These are phyloP conservation scores for Pocillopora verrucosa DNA, from an alignment of 64 coral and sea anemone genomes.

Conservation along the genomic window DNA sequence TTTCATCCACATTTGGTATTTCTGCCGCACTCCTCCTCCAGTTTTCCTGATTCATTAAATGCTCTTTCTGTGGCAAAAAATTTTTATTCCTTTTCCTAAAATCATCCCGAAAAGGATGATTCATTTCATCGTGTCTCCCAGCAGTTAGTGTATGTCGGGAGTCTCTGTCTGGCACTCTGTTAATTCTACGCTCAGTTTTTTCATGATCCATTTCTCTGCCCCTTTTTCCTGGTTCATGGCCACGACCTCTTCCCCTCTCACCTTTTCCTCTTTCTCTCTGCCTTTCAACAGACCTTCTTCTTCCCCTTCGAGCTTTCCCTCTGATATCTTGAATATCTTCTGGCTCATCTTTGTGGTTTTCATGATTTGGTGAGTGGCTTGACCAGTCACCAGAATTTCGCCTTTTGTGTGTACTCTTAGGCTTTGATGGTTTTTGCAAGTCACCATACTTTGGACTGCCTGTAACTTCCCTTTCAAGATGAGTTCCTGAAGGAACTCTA, in stretches of 20 bases:
- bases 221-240: not conserved
- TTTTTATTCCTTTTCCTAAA: conserved; percentile 1
- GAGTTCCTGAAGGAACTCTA: not conserved
- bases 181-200: conserved; percentile 5
- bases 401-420: conserved; percentile 23
- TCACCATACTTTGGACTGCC: conserved; percentile 36
- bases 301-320: not conserved
- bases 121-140: not conserved
- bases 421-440: not conserved
- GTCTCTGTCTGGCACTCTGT: conserved; percentile 32
- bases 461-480: conserved; percentile 8
- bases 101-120: conserved; percentile 11
- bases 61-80: not conserved
- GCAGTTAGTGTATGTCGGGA: not conserved
- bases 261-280: conserved; percentile 20
- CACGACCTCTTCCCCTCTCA: conserved; percentile 27
- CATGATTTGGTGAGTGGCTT: not conserved
- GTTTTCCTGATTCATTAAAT: not conserved
- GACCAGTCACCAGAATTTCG: conserved; percentile 48
- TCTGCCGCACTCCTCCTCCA: conserved; percentile 3
- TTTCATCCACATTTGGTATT: conserved; percentile 34
- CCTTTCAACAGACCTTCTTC: not conserved
- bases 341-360: not conserved
- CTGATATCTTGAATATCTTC: not conserved
- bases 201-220: not conserved